phyloP scores from a whole-genome alignment of 1,140 invertebrate genomes.

The Leptestheria dahalacensis region DNA sequence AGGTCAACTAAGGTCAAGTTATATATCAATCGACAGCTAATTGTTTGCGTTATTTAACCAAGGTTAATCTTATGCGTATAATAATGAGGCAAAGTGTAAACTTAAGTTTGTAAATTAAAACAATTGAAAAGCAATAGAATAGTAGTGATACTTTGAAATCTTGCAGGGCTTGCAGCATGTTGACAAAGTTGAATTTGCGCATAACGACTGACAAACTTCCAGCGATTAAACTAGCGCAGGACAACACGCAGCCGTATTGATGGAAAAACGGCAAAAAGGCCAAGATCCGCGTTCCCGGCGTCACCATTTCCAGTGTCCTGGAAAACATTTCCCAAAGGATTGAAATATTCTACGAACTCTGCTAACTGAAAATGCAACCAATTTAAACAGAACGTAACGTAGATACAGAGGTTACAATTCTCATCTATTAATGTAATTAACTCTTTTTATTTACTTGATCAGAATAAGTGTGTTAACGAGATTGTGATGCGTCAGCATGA shows the following conservation, averaged over 20 bases:
- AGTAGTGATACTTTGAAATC: slow-evolving; percentile 36
- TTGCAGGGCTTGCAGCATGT: slow-evolving; percentile 47
- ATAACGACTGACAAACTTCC: slow-evolving; percentile 53
- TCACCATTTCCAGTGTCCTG: no score
- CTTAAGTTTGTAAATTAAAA: no score
- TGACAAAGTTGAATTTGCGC: slow-evolving; percentile 52
- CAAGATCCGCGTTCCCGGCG: no score
- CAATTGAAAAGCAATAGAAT: neutral
- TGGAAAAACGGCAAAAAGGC: slow-evolving; percentile 15
- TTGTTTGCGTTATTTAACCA: no score
- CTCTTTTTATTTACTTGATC: slow-evolving; percentile 2
- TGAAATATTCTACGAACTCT: no score
- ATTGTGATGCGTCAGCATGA: slow-evolving; percentile 61
- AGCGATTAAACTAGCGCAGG: slow-evolving; percentile 27
- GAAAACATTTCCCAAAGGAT: no score
- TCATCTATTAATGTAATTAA: neutral
- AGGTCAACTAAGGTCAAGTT: neutral
- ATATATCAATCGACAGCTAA: no score
- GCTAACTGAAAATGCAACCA: neutral
- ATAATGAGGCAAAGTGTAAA: no score
- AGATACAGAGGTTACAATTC: no score
- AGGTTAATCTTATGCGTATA: no score
- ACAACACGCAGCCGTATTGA: slow-evolving; percentile 14
- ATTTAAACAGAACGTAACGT: no score
- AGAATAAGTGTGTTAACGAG: slow-evolving; percentile 31